Base-by-base conservation (phyloP, 2,113 vertebrate genomes). In the Petrocephalus microphthalmus region DNA sequence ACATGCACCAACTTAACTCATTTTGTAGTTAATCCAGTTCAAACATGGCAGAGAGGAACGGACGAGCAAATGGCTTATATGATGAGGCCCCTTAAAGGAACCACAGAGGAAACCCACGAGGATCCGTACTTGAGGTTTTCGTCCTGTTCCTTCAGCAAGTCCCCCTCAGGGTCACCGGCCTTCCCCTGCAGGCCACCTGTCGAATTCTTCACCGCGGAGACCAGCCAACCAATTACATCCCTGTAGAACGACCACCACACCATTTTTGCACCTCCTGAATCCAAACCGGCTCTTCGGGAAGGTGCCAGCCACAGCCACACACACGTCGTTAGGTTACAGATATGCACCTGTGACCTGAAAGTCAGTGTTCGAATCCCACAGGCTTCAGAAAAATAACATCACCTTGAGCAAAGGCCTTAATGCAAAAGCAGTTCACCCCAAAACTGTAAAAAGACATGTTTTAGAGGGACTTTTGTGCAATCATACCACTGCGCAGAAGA, bases 201-300 rank as follows among this genome's bases (percentile, higher is more conserved):
- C 45, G 94, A 93, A 88, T 93, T 94, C n/a, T 90, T 94, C 42
- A 97, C 94, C 49, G 94, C 93, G 92, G 91, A 92, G 20, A 97
- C 94, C 89, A 99, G 87, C 98, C 98, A 99, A 89, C 93, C 92
- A 22, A 98, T 95, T 88, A 98, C 94, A 57, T 98, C 96, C 92
- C 98, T 99, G 91, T 7, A 89, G 93, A 86, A 91, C 3, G 82
- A 64, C 7, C 20, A 51, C 17, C 42, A 53, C 29, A 56, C n/a
- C 10, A 42, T 33, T n/a, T 64, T 47, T 45, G 17, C 81, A 47
- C 11, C 10, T 42, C 47, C 49, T 19, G 2, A 83, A 53, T 45
- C 11, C 29, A 54, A 83, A 83, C 45, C 10, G 7, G 37, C 29
- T 19, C 33, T 74, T 83, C 20, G 19, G 19, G 17, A 78, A 78